These are phyloP conservation scores for Epinephelus cyanopodus DNA, from an alignment of 2,113 vertebrate species.

Conservation along the genomic window DNA sequence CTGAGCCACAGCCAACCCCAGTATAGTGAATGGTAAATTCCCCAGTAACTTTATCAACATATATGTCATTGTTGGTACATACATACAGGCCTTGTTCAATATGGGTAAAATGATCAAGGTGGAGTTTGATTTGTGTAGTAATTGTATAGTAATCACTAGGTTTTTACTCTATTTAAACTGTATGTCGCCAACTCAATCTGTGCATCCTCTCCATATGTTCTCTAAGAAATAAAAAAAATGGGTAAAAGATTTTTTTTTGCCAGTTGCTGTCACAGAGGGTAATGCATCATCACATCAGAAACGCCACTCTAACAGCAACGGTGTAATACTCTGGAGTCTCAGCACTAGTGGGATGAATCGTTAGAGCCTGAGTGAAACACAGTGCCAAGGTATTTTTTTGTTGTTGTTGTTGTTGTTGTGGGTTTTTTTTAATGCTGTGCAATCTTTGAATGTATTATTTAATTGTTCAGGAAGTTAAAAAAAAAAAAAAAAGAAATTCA, in stretches of 20 bases:
- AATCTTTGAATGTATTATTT: background rate
- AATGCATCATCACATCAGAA: slow-evolving; percentile 24
- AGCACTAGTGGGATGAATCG: slow-evolving; percentile 9
- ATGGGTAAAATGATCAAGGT: no score
- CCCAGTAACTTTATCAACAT: no score
- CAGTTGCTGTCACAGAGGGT: slow-evolving; percentile 14
- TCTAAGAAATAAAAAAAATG: background rate
- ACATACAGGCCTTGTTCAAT: background rate
- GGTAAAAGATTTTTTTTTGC: background rate
- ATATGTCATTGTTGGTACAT: no score
- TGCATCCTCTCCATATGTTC: background rate
- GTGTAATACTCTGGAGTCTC: slow-evolving; percentile 17
- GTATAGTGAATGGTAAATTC: no score
- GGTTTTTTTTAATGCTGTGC: background rate
- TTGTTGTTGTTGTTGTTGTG: no score
- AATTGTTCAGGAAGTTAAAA: background rate
- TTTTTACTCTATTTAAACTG: background rate
- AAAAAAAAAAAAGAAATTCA: background rate
- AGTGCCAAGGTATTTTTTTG: no score
- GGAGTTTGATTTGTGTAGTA: background rate
- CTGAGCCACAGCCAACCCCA: no score
- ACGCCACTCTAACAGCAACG: slow-evolving; percentile 11
- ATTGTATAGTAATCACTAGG: background rate
- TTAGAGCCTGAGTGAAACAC: slow-evolving; percentile 8
- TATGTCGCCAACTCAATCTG: background rate